Conservation (phyloP, 2,888 invertebrate species). For the Acronicta leporina region DNA sequence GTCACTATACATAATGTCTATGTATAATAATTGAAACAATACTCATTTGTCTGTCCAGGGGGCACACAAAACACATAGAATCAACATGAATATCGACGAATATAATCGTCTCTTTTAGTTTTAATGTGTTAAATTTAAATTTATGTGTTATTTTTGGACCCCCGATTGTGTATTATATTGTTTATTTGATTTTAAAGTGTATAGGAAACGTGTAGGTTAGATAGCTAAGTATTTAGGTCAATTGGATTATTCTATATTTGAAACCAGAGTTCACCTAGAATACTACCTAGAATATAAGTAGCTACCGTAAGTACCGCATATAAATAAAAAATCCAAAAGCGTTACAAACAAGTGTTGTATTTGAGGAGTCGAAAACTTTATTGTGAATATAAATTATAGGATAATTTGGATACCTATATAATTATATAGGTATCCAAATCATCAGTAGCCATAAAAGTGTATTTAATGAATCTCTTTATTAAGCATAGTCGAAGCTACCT, state of each 20-base stretch:
- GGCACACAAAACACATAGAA: conserved; percentile 21
- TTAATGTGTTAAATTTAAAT: conserved; percentile 43
- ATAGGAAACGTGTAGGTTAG: conserved; percentile 31
- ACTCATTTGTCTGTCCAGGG: conserved; percentile 41
- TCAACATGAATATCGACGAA: conserved; percentile 40
- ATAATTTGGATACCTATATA: no score
- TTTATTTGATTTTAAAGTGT: conserved; percentile 31
- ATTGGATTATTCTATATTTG: neutral
- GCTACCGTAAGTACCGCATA: no score
- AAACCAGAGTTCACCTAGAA: no score
- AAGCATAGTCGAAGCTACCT: no score
- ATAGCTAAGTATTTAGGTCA: conserved; percentile 33
- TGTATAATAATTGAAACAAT: conserved; percentile 41
- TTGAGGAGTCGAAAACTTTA: no score
- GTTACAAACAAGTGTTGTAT: no score
- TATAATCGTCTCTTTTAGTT: conserved; percentile 30
- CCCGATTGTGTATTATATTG: conserved; percentile 46
- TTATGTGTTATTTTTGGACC: conserved; percentile 51
- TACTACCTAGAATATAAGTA: no score
- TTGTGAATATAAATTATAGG: no score
- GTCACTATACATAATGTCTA: conserved; percentile 30
- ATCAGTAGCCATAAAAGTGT: neutral
- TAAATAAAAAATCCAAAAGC: no score
- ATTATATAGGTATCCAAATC: no score
- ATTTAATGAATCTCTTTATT: neutral